Percentiles rank a stretch among this genome's conserved stretches.
Evolutionary conservation across 2,113 vertebrate genomes (phyloP).

Genomic region (Boulengeromyrus knoepffleri): DNA sequence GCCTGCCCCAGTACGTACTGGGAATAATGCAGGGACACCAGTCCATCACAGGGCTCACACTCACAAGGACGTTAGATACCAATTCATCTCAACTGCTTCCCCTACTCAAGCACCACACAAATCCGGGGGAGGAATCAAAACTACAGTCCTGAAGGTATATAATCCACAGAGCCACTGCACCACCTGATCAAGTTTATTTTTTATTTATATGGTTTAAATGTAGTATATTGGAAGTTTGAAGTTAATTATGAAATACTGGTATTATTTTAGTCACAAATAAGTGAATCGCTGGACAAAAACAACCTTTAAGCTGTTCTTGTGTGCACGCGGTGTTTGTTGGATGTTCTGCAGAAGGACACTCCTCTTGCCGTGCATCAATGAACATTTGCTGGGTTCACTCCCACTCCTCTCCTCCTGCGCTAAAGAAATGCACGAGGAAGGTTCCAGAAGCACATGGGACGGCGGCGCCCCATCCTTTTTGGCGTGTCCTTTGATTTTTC

Average conservation of each 20-base stretch:
- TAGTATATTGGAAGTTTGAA: not conserved
- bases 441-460: conserved; percentile 18
- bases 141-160: not conserved
- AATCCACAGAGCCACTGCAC: not conserved
- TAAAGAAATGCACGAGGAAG: not conserved
- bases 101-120: not conserved
- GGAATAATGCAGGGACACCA: not conserved
- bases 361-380: not conserved
- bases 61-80: not conserved
- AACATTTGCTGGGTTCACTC: not conserved
- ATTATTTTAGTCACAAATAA: not conserved
- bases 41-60: not conserved
- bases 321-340: not conserved
- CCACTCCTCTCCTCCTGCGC: not conserved
- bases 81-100: not conserved
- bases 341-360: not conserved
- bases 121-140: not conserved
- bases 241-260: not conserved
- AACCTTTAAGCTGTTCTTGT: not conserved
- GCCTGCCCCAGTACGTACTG: not conserved
- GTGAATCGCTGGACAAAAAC: not conserved
- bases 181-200: not conserved
- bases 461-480: conserved; percentile 18
- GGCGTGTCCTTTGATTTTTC: conserved; percentile 45
- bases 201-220: not conserved